Evolutionary conservation across 2,888 invertebrate genomes (phyloP), one percentile per base, ranked within the genome.

Genomic region (Idaea biselata): DNA sequence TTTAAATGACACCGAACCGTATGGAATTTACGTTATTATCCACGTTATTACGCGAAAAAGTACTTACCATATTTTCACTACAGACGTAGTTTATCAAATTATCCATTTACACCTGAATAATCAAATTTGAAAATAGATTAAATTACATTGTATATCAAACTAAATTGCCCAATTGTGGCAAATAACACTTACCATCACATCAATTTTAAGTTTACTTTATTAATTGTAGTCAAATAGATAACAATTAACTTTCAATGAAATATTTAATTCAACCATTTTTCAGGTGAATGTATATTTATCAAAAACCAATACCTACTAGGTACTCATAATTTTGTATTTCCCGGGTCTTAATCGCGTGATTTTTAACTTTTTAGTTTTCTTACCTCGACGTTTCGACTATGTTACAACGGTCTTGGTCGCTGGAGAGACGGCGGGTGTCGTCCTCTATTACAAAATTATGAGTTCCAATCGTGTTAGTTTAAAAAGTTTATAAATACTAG

Each of bases 281-380:
- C 55, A 71, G 74, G 70, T 73, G 70, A 71, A 71, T 73, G 71
- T 68, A 67, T 68, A 72, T 74, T 71, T 72, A n/a, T 76, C 75
- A 74, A 76, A 79, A 77, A 79, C 77, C 79, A 80, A 82, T 33
- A 7, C 1, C 32, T 32, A 32, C 32, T 6, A 6, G 7, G 32
- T 32, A 32, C n/a, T n/a, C n/a, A n/a, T n/a, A n/a, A n/a, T n/a
- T n/a, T n/a, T n/a, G n/a, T n/a, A n/a, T n/a, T n/a, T n/a, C n/a
- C n/a, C n/a, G n/a, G n/a, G n/a, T n/a, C n/a, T n/a, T n/a, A n/a
- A n/a, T n/a, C n/a, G n/a, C n/a, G n/a, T n/a, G n/a, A n/a, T n/a
- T n/a, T n/a, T n/a, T n/a, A n/a, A n/a, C n/a, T n/a, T n/a, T n/a
- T n/a, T n/a, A n/a, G n/a, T n/a, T n/a, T n/a, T n/a, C n/a, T n/a